Conservation (phyloP, 2,113 vertebrate species). For the Gulo gulo region DNA sequence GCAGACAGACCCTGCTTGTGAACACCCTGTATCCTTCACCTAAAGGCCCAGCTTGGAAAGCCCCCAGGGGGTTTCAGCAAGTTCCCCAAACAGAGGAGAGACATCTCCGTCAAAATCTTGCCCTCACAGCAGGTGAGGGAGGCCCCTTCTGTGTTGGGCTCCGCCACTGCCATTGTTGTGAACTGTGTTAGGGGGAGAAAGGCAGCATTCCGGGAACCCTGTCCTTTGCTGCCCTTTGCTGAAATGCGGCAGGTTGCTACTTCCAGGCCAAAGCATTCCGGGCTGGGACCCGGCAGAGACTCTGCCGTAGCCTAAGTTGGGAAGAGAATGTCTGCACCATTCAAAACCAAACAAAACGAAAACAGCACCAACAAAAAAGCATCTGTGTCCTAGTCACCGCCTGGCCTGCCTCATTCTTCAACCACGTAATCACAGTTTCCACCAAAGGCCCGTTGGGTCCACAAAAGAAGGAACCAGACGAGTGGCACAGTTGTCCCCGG, state of each 20-base stretch:
- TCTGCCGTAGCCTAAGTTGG: fast-evolving
- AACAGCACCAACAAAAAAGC: neutral
- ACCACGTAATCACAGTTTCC: neutral
- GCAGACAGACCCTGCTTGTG: neutral
- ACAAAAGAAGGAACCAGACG: neutral
- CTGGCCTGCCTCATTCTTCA: neutral
- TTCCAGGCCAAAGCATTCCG: neutral
- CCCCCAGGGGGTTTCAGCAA: neutral
- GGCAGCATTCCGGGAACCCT: fast-evolving
- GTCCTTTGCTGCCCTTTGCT: neutral
- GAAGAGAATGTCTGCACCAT: neutral
- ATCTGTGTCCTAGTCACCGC: neutral
- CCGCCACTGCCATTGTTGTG: neutral
- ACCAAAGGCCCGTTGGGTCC: neutral
- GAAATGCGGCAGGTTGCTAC: neutral
- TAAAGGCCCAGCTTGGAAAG: neutral
- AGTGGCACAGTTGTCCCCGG: neutral
- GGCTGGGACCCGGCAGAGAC: neutral
- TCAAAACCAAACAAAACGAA: neutral
- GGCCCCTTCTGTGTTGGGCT: neutral
- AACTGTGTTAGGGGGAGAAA: neutral
- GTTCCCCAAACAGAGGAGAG: neutral
- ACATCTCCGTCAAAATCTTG: neutral
- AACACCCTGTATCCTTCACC: neutral
- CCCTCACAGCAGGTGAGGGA: neutral